These are phyloP conservation scores for Mixornis gularis DNA, from an alignment of 2,113 vertebrate species.

Conservation along the genomic window DNA sequence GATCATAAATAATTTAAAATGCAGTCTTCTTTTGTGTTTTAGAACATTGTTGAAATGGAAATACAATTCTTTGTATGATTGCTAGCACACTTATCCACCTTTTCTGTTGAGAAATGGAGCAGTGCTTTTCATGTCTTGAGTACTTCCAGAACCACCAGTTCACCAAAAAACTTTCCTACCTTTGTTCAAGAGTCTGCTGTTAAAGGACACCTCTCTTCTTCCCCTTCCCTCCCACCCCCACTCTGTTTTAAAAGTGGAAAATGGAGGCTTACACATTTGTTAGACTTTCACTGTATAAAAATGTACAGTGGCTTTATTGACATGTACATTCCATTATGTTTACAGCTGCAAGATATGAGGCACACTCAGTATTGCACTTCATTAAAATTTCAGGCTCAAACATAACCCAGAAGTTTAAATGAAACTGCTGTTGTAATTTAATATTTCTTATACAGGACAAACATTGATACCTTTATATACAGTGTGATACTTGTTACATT, in stretches of 20 bases:
- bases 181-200: neutral
- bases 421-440: slow-evolving; percentile 97
- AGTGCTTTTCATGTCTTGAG: neutral
- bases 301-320: slow-evolving; percentile 99
- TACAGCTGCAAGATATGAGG: slow-evolving; percentile 99
- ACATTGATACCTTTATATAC: slow-evolving; percentile 98
- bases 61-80: neutral
- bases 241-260: neutral
- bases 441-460: slow-evolving; percentile 97
- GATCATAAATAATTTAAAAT: neutral
- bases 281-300: slow-evolving; percentile 97
- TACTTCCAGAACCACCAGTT: neutral
- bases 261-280: slow-evolving; percentile 35
- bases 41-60: neutral
- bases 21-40: neutral
- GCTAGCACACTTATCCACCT: neutral
- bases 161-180: neutral
- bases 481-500: slow-evolving; percentile 94
- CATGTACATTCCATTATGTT: slow-evolving; percentile 99
- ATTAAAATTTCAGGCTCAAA: slow-evolving; percentile 99
- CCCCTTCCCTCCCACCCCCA: rapidly evolving
- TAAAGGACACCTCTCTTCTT: neutral
- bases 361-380: slow-evolving; percentile 99
- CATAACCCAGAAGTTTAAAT: slow-evolving; percentile 98
- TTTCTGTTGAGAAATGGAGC: neutral